phyloP scores from a whole-genome alignment of 2,113 vertebrate genomes.

The Oryctolagus cuniculus region DNA sequence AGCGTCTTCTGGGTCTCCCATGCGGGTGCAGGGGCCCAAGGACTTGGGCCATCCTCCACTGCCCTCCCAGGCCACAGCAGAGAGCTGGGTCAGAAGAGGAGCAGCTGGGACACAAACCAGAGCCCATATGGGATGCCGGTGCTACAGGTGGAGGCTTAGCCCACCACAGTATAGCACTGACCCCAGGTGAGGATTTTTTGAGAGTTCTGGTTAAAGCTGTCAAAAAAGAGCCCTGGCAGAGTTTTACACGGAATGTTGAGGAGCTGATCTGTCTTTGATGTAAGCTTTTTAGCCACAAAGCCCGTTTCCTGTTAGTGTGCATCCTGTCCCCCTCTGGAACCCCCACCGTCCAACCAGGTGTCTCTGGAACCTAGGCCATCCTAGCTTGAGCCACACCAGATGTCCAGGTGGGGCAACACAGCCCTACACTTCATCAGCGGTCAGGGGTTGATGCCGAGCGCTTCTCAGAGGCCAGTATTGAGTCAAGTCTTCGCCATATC shows the following conservation, averaged over 20 bases:
- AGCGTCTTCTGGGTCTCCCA: no score
- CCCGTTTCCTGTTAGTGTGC: background rate
- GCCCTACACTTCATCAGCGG: background rate
- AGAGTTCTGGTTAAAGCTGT: background rate
- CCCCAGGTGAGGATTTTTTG: background rate
- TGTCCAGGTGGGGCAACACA: background rate
- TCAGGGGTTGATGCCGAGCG: fast-evolving
- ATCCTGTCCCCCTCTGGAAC: fast-evolving
- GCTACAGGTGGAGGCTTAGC: no score
- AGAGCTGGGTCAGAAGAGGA: no score
- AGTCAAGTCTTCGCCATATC: background rate
- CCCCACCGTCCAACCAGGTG: background rate
- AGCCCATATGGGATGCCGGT: no score
- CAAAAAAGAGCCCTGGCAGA: background rate
- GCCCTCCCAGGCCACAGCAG: no score
- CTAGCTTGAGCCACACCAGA: background rate
- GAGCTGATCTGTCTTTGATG: background rate
- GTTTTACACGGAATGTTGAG: background rate
- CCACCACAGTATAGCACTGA: no score
- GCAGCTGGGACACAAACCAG: no score
- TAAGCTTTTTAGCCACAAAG: background rate
- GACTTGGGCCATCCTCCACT: no score
- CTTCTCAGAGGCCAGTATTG: background rate
- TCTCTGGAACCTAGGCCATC: background rate
- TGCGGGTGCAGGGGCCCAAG: no score